Base-by-base conservation (phyloP, 2,888 invertebrate genomes). In the Ochropacha duplaris region DNA sequence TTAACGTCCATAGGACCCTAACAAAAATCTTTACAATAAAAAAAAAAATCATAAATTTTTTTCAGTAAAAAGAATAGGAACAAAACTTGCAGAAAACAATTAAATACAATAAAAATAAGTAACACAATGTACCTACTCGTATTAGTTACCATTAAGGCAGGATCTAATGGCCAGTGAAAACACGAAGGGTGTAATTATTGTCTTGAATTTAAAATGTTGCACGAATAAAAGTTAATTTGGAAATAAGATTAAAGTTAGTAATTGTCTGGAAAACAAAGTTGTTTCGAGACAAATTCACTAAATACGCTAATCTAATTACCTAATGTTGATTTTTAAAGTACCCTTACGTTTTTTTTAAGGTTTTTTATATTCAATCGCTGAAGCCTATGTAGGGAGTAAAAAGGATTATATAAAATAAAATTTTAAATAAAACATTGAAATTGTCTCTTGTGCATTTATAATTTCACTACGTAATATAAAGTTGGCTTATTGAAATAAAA, bases 201-300 rank as follows among this genome's bases (percentile, higher is more conserved):
- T 76, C 71, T 76, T 72, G 73, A 72, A 36, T 50, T 54, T 57
- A 28, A 57, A 52, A 31, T 26, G 50, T 34, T 24, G 49, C 22
- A 14, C 50, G 39, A 14, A 34, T 57, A 34, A 12, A 54, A 36
- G 36, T 36, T n/a, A 36, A 36, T 36, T n/a, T n/a, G n/a, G n/a
- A n/a, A 19, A 44, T 44, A 44, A 19, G 44, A 44, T 19, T 19
- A 39, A 16, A 19, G 44, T 44, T 19, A 19, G 44, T 9, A 19
- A 19, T 2, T 44, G 16, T 3, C 8, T 44, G 16, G 9, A 19
- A 9, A 19, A 19, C 9, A 44, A 9, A 44, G 9, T 44, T 19
- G 9, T 19, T 44, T 19, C n/a, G 5, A 44, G 16, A 16, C 19
- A 44, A 19, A 44, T 44, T 9, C 19, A 6, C 16, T 44, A 31